A percentile compares a stretch with the other conserved stretches of the same genome.
Conservation (phyloP, 1,140 invertebrate genomes). For the Steinernema feltiae region DNA sequence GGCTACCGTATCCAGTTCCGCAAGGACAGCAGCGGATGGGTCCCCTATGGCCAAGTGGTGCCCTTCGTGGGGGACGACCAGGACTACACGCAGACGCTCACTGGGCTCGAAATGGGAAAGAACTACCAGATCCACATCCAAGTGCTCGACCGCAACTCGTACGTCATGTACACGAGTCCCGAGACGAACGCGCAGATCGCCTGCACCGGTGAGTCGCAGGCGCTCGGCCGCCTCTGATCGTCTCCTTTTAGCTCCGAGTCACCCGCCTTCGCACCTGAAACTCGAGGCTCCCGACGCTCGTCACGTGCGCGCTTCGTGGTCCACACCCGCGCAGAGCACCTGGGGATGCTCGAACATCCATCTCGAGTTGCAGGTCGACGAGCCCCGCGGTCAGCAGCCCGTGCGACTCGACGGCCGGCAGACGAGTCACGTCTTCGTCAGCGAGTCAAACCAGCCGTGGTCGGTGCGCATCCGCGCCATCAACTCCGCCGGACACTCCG, state of each 20-base stretch:
- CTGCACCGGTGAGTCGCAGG: constrained; percentile 36
- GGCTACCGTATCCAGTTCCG: constrained; percentile 54
- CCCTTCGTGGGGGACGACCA: constrained; percentile 56
- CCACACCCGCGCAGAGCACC: constrained; percentile 47
- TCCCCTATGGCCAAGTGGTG: constrained; percentile 57
- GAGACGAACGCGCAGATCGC: constrained; percentile 43
- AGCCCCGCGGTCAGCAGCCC: constrained; percentile 40
- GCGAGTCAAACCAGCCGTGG: constrained; percentile 48
- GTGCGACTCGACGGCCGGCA: constrained; percentile 43
- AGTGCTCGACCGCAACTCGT: constrained; percentile 55
- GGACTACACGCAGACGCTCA: constrained; percentile 49
- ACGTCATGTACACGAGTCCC: constrained; percentile 53
- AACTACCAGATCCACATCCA: constrained; percentile 53
- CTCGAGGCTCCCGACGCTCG: constrained; percentile 53
- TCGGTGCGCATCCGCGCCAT: constrained; percentile 42
- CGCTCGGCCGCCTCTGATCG: background rate
- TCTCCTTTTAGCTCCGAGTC: constrained; percentile 41
- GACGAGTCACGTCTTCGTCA: constrained; percentile 51
- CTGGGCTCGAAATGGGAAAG: constrained; percentile 45
- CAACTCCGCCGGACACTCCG: constrained; percentile 49
- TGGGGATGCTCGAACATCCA: constrained; percentile 50
- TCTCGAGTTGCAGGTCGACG: constrained; percentile 50
- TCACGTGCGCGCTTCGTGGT: constrained; percentile 53
- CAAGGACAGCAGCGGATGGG: constrained; percentile 48
- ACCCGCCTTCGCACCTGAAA: constrained; percentile 49